Evolutionary conservation across 2,888 invertebrate genomes (phyloP).

Genomic region (Griposia aprilina): DNA sequence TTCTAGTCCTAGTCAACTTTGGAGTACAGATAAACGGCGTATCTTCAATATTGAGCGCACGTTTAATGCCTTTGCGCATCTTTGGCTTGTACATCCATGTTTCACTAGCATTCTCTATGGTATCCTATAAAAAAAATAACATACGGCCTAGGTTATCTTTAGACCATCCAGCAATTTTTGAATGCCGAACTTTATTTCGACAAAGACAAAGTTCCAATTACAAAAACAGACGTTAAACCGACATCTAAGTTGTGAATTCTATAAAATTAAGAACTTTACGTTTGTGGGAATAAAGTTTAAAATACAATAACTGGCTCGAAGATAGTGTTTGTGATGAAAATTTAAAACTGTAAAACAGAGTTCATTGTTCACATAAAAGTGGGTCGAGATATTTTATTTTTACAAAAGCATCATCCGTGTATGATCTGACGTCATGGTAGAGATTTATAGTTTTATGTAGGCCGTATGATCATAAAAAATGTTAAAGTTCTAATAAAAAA

Average conservation of each 20-base stretch:
- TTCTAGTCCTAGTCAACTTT: slow-evolving; percentile 79
- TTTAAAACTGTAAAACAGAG: slow-evolving; percentile 25
- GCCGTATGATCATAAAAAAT: slow-evolving; percentile 10
- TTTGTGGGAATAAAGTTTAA: background rate
- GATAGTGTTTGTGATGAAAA: background rate
- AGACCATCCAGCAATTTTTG: background rate
- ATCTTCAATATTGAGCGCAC: slow-evolving; percentile 87
- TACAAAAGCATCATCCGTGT: slow-evolving; percentile 27
- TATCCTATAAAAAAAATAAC: slow-evolving; percentile 75
- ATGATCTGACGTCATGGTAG: slow-evolving; percentile 38
- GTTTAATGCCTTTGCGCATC: slow-evolving; percentile 83
- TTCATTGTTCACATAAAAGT: slow-evolving; percentile 46
- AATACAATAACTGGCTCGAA: background rate
- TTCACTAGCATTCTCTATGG: slow-evolving; percentile 87
- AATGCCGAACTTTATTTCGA: background rate
- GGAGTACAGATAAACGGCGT: slow-evolving; percentile 92
- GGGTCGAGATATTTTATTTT: slow-evolving; percentile 11
- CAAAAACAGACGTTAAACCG: background rate
- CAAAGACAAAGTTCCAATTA: background rate
- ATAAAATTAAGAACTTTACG: background rate
- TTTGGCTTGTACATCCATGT: slow-evolving; percentile 86
- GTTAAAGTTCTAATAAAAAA: background rate
- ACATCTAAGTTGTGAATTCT: background rate
- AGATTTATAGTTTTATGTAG: slow-evolving; percentile 21
- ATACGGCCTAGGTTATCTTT: slow-evolving; percentile 3